Evolutionary conservation across 2,888 invertebrate species (phyloP).

Genomic region (Cremastinae sp.): DNA sequence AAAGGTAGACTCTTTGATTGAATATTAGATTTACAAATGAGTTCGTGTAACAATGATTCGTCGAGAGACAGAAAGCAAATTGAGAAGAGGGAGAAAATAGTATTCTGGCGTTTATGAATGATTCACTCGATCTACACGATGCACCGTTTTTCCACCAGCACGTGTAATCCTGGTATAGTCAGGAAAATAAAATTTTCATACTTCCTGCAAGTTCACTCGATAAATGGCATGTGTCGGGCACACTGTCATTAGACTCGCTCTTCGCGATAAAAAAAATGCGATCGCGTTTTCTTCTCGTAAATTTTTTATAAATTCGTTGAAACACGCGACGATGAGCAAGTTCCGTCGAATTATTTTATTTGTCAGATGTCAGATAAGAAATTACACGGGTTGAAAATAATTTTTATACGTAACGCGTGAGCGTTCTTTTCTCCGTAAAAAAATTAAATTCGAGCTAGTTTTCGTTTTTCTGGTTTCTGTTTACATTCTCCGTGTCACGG

Average conservation of each 20-base stretch:
- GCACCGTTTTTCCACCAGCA: conserved; percentile 12
- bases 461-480: too few species aligned
- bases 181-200: conserved; percentile 25
- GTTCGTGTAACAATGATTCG: conserved; percentile 34
- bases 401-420: too few species aligned
- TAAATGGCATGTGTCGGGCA: conserved; percentile 12
- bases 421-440: too few species aligned
- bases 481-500: too few species aligned
- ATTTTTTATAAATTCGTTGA: too few species aligned
- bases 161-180: conserved; percentile 21
- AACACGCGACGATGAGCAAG: too few species aligned
- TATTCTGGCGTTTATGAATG: conserved; percentile 28
- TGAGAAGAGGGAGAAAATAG: neutral
- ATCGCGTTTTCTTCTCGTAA: too few species aligned
- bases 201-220: neutral
- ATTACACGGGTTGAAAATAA: too few species aligned
- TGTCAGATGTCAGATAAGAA: too few species aligned
- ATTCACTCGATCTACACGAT: conserved; percentile 43
- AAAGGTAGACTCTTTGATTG: neutral
- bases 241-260: neutral
- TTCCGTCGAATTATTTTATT: too few species aligned
- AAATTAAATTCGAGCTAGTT: too few species aligned
- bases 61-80: conserved; percentile 9
- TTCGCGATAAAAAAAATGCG: neutral
- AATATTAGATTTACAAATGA: conserved; percentile 5